These are phyloP conservation scores for Schmidtea mediterranea DNA, from an alignment of 1,140 invertebrate species.

Conservation along the genomic window DNA sequence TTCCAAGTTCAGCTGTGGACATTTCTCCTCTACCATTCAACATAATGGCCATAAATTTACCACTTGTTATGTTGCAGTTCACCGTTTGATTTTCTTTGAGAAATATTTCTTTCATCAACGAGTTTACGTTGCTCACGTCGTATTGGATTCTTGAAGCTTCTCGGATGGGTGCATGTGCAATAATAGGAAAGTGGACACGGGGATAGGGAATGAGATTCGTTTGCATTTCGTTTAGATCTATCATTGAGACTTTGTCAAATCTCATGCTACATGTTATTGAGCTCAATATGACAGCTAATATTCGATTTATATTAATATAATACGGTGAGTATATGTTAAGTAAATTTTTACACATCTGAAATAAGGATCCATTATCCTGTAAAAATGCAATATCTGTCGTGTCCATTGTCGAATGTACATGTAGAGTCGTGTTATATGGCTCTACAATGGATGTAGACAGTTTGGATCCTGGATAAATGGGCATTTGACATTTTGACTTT, in stretches of 20 bases:
- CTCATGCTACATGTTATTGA: background rate
- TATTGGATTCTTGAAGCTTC: background rate
- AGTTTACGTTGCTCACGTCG: background rate
- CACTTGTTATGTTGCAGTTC: conserved; percentile 36
- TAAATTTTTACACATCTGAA: conserved; percentile 15
- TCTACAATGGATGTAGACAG: conserved; percentile 14
- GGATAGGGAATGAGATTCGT: conserved; percentile 30
- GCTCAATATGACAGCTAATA: conserved; percentile 28
- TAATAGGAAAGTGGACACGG: conserved; percentile 17
- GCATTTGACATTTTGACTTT: conserved; percentile 27
- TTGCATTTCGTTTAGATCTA: conserved; percentile 30
- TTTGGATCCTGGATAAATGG: conserved; percentile 11
- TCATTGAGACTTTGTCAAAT: conserved; percentile 15
- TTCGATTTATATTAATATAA: conserved; percentile 31
- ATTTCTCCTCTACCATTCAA: conserved; percentile 9
- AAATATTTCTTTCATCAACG: conserved; percentile 33
- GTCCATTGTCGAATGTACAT: conserved; percentile 18
- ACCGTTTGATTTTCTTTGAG: conserved; percentile 39
- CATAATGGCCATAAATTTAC: conserved; percentile 26
- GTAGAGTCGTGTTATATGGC: conserved; percentile 18
- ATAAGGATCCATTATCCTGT: conserved; percentile 20
- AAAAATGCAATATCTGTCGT: conserved; percentile 8
- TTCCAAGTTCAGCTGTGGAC: conserved; percentile 46
- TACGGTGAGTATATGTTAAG: conserved; percentile 13
- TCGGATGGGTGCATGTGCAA: background rate